phyloP scores from a whole-genome alignment of 2,113 vertebrate species.

The Heptranchias perlo region DNA sequence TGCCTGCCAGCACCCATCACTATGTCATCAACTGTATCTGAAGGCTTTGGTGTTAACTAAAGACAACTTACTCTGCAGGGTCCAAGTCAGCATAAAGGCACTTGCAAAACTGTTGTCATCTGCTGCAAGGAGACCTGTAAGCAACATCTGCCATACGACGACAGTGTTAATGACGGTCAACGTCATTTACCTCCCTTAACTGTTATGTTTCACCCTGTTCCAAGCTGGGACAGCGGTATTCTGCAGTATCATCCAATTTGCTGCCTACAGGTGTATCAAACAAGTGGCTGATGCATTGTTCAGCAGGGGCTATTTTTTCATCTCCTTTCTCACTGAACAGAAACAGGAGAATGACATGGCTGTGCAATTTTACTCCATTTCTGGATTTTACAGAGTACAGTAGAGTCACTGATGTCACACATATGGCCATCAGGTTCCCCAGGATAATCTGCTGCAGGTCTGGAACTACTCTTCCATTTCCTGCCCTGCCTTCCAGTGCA shows the following conservation, averaged over 20 bases:
- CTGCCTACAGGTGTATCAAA: neutral
- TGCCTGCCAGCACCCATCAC: neutral
- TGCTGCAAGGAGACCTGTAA: neutral
- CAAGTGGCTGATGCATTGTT: neutral
- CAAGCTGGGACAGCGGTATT: neutral
- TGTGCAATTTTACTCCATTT: neutral
- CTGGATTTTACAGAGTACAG: neutral
- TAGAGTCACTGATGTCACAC: neutral
- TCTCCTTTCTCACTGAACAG: neutral
- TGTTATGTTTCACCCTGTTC: neutral
- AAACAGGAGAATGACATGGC: neutral
- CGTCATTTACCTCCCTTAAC: neutral
- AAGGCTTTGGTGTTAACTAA: neutral
- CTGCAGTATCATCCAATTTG: neutral
- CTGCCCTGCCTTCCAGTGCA: neutral
- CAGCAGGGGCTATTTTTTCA: neutral
- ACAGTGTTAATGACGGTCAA: neutral
- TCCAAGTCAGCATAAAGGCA: neutral
- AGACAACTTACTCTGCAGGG: neutral
- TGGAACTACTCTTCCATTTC: no score
- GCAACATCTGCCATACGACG: neutral
- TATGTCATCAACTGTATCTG: neutral
- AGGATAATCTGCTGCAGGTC: neutral
- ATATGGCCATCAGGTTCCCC: neutral
- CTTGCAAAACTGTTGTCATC: neutral